Evolutionary conservation across 2,113 vertebrate genomes (phyloP).

Genomic region (Esox niger): DNA sequence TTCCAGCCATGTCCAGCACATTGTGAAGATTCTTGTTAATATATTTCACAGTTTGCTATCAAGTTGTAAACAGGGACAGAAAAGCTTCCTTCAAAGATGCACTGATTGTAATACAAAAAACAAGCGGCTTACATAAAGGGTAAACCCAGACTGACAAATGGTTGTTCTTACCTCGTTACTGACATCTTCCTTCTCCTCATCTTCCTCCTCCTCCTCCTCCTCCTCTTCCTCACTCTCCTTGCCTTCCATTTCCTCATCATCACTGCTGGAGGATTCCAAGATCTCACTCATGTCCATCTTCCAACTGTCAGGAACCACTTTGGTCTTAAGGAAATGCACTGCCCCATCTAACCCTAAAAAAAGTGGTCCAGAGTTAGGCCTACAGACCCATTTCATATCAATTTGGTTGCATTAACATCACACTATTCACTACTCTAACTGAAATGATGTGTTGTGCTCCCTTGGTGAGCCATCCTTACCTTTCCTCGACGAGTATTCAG

Average conservation of each 20-base stretch:
- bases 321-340: slow-evolving; percentile 73
- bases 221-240: slow-evolving; percentile 79
- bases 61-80: too few species aligned
- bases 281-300: slow-evolving; percentile 98
- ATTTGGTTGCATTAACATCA: too few species aligned
- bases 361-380: neutral
- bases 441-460: neutral
- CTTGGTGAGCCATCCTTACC: slow-evolving; percentile 71
- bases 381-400: too few species aligned
- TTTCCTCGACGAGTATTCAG: slow-evolving; percentile 77
- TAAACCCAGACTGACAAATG: neutral
- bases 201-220: slow-evolving; percentile 76
- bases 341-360: slow-evolving; percentile 82
- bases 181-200: slow-evolving; percentile 48
- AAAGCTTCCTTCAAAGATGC: too few species aligned
- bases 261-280: slow-evolving; percentile 93
- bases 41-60: too few species aligned
- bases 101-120: too few species aligned
- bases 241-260: slow-evolving; percentile 82
- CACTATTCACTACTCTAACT: neutral
- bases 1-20: too few species aligned
- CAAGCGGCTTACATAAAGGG: too few species aligned
- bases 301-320: slow-evolving; percentile 84
- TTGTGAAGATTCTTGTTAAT: too few species aligned
- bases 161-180: slow-evolving; percentile 62